Conservation (phyloP, 2,797 vertebrate species). For the Cynodonichthys magdalenae region DNA sequence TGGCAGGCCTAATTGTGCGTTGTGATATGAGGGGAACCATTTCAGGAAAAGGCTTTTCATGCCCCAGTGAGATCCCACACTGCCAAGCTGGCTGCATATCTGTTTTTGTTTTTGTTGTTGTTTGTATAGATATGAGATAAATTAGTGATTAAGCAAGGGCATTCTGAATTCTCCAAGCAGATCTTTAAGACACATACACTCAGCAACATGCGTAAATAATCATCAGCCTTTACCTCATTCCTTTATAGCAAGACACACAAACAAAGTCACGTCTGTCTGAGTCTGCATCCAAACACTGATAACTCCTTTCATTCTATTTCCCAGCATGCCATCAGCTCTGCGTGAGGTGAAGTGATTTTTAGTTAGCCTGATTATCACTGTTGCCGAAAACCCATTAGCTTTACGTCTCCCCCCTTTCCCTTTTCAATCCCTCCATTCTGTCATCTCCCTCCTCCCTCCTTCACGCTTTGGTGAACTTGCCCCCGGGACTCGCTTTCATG, state of each 20-base stretch:
- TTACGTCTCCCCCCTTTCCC: constrained; percentile 24
- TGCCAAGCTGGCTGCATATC: constrained; percentile 26
- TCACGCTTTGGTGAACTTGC: constrained; percentile 72
- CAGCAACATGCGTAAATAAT: constrained; percentile 36
- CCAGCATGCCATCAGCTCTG: constrained; percentile 51
- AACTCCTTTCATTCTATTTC: constrained; percentile 44
- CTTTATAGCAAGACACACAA: constrained; percentile 1
- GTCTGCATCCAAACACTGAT: constrained; percentile 21
- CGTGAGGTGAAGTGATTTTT: constrained; percentile 60
- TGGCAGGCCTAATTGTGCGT: constrained; percentile 69
- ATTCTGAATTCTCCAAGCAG: neutral
- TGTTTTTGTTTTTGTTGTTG: neutral
- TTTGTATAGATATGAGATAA: constrained; percentile 9
- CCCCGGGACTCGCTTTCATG: constrained; percentile 69
- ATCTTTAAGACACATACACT: constrained; percentile 28
- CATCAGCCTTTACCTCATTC: neutral
- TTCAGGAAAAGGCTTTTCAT: constrained; percentile 65
- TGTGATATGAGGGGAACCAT: constrained; percentile 63
- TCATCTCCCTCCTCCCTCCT: constrained; percentile 65
- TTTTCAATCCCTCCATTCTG: constrained; percentile 27
- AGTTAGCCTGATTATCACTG: constrained; percentile 65
- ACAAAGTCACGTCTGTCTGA: constrained; percentile 25
- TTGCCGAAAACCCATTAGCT: constrained; percentile 66
- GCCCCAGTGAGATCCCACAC: constrained; percentile 41
- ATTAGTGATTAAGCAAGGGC: neutral